Evolutionary conservation across 2,888 invertebrate species (phyloP).

Genomic region (Brachypterus glaber): DNA sequence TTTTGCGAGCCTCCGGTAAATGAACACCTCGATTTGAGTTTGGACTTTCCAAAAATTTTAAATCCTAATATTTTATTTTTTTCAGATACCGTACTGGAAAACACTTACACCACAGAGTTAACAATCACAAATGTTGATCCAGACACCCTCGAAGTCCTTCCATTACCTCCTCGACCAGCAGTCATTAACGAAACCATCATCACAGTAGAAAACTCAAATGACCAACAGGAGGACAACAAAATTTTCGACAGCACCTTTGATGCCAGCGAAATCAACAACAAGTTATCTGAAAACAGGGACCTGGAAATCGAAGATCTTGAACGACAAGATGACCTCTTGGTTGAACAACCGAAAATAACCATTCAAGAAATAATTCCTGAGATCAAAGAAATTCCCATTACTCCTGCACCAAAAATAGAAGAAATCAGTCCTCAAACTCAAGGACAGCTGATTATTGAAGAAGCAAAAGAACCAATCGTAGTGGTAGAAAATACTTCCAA

Average conservation of each 20-base stretch:
- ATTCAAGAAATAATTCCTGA: constrained; percentile 54
- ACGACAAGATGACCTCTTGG: constrained; percentile 13
- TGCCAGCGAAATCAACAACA: neutral
- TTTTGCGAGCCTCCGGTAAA: too few relatives aligned
- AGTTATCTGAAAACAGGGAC: neutral
- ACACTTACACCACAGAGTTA: constrained; percentile 1
- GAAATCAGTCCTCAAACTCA: constrained; percentile 16
- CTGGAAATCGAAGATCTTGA: constrained; percentile 14
- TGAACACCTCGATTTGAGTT: too few relatives aligned
- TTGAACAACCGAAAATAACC: constrained; percentile 37
- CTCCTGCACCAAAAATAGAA: constrained; percentile 29
- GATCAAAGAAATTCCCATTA: constrained; percentile 35
- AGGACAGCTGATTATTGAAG: constrained; percentile 29
- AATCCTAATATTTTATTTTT: too few relatives aligned
- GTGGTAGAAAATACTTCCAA: constrained; percentile 22
- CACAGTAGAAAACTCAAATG: constrained; percentile 12
- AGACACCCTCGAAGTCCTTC: neutral
- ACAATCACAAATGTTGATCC: neutral
- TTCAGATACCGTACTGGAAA: constrained; percentile 14
- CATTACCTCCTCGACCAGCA: constrained; percentile 1
- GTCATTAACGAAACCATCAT: constrained; percentile 14
- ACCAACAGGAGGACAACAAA: constrained; percentile 10
- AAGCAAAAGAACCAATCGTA: constrained; percentile 17
- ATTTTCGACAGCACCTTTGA: constrained; percentile 14
- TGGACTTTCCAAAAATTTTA: too few relatives aligned